Evolutionary conservation across 1,140 invertebrate species (phyloP), one percentile per base, ranked within the genome.

Genomic region (Brachionus rotundiformis): DNA sequence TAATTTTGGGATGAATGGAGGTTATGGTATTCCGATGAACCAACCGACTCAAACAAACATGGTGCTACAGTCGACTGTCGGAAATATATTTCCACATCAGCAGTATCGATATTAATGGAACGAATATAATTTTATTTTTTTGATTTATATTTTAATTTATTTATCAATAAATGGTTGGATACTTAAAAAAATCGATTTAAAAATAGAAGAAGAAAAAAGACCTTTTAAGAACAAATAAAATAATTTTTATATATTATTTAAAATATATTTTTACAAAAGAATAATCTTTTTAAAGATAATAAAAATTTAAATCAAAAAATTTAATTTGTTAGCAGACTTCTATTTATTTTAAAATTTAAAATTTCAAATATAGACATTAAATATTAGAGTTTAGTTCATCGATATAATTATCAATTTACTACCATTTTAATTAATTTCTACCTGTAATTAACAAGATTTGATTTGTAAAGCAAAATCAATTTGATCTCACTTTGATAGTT

Each of bases 101-200:
- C 63, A 68, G 27, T 68, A 68, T 68, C 63, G 63, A 10, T 68
- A 33, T 68, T 68, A 68, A 16, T 36, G 31, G 29, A 68, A 36
- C 31, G 29, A 13, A 63, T 63, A 23, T 13, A 63, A 29, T 63
- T 63, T 63, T 31, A 63, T 63, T 63, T 29, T 63, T 63, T 27
- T 63, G 29, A 63, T 54, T 54, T 54, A 54, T 39, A 19, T 54
- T 54, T 54, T 54, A 54, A 54, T 16, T 54, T 54, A 54, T 54
- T 54, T 54, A 54, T 54, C 47, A 54, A 54, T 54, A 54, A 54
- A 54, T 54, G 47, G n/a, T 54, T 54, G 47, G 47, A 54, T 54
- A 54, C 47, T 54, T 54, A 54, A 49, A 47, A 54, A 54, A 54
- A 54, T 54, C 47, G 47, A 54, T 54, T 54, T 54, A 1, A 54